These are phyloP conservation scores for Neolamprologus modestus DNA, from an alignment of 2,113 vertebrate species.

Conservation along the genomic window DNA sequence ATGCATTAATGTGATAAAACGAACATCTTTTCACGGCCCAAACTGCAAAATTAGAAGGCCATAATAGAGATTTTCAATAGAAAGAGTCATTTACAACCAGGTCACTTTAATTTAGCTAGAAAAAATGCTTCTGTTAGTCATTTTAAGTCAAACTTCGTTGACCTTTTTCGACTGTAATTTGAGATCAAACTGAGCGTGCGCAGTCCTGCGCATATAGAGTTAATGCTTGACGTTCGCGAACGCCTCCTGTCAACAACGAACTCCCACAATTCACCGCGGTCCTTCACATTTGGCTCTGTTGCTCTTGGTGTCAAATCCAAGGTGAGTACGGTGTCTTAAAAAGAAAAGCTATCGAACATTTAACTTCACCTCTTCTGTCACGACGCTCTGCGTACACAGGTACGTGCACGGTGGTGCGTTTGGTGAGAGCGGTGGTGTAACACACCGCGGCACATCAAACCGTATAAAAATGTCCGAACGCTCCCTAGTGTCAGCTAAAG, in stretches of 20 bases:
- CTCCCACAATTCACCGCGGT: slow-evolving; percentile 54
- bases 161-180: background rate
- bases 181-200: background rate
- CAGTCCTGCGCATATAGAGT: background rate
- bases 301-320: slow-evolving; percentile 51
- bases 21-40: background rate
- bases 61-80: background rate
- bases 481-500: background rate
- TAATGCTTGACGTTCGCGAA: background rate
- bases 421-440: fast-evolving
- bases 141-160: background rate
- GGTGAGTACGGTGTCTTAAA: slow-evolving; percentile 25
- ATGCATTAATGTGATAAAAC: background rate
- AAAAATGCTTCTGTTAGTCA: background rate
- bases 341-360: background rate
- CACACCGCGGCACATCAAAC: background rate
- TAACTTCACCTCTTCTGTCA: fast-evolving
- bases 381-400: no score
- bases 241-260: background rate
- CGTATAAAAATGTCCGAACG: background rate
- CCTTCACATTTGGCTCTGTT: background rate
- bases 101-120: background rate
- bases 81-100: fast-evolving
- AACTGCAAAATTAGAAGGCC: background rate
- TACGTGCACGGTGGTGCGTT: background rate